Percentiles rank a stretch among this genome's conserved stretches.
phyloP scores from a whole-genome alignment of 2,888 invertebrate species.

The Crocallis elinguaria region DNA sequence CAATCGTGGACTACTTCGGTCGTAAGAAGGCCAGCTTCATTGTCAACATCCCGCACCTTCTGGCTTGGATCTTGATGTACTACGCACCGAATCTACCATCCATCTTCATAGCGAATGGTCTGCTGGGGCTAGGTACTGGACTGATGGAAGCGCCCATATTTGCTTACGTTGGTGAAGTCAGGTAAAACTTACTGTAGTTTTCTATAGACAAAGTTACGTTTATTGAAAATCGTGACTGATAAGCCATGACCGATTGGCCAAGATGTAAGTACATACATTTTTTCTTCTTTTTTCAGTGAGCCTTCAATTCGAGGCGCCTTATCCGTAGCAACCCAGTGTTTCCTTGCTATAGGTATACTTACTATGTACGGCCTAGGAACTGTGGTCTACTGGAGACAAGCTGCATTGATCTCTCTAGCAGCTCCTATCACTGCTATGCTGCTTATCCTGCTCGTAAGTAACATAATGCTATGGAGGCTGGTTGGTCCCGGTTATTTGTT shows the following conservation, averaged over 20 bases:
- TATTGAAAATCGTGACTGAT: too few species aligned
- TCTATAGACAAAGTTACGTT: too few species aligned
- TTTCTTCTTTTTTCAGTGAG: slow-evolving; percentile 77
- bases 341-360: slow-evolving; percentile 75
- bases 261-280: too few species aligned
- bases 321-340: slow-evolving; percentile 75
- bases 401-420: slow-evolving; percentile 74
- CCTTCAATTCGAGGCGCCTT: slow-evolving; percentile 81
- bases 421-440: slow-evolving; percentile 79
- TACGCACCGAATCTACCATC: slow-evolving; percentile 71
- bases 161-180: slow-evolving; percentile 85
- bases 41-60: slow-evolving; percentile 82
- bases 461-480: too few species aligned
- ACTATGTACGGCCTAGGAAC: slow-evolving; percentile 80
- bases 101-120: slow-evolving; percentile 76
- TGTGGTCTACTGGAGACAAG: slow-evolving; percentile 76
- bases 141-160: slow-evolving; percentile 86
- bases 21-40: slow-evolving; percentile 81
- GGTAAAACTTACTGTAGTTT: slow-evolving; percentile 49
- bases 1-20: slow-evolving; percentile 82
- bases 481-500: too few species aligned
- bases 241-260: too few species aligned
- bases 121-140: slow-evolving; percentile 83
- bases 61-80: slow-evolving; percentile 84
- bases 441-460: slow-evolving; percentile 74